A percentile compares a stretch with the other conserved stretches of the same genome.
phyloP scores from a whole-genome alignment of 1,140 invertebrate genomes.

The Ceratina calcarata region DNA sequence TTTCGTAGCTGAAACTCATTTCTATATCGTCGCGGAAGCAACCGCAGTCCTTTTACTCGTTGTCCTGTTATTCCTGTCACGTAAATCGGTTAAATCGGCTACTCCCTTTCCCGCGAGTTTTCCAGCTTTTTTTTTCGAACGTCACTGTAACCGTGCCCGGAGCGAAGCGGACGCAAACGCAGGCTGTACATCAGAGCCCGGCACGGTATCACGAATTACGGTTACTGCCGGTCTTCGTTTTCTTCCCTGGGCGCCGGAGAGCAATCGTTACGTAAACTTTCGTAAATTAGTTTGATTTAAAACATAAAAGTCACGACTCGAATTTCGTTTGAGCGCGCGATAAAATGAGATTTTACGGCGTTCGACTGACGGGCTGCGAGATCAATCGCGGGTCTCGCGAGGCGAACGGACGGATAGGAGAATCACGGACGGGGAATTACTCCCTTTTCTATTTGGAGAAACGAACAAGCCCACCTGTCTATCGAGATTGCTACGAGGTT shows the following conservation, averaged over 20 bases:
- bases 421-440: neutral
- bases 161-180: neutral
- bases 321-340: neutral
- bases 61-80: conserved; percentile 64
- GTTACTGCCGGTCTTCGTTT: neutral
- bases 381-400: neutral
- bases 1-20: neutral
- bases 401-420: too few relatives aligned
- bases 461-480: conserved; percentile 90
- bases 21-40: neutral
- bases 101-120: conserved; percentile 54
- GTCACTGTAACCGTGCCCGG: neutral
- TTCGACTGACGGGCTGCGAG: neutral
- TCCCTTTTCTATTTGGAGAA: neutral
- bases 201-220: neutral
- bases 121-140: conserved; percentile 17
- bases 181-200: neutral
- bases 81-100: conserved; percentile 71
- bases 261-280: neutral
- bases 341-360: neutral
- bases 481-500: conserved; percentile 99
- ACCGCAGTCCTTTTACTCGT: neutral
- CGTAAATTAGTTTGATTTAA: neutral
- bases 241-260: accelerated
- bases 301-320: neutral